Evolutionary conservation across 2,888 invertebrate genomes (phyloP), one percentile per base, ranked within the genome.

Genomic region (Mesorhabditis belari): DNA sequence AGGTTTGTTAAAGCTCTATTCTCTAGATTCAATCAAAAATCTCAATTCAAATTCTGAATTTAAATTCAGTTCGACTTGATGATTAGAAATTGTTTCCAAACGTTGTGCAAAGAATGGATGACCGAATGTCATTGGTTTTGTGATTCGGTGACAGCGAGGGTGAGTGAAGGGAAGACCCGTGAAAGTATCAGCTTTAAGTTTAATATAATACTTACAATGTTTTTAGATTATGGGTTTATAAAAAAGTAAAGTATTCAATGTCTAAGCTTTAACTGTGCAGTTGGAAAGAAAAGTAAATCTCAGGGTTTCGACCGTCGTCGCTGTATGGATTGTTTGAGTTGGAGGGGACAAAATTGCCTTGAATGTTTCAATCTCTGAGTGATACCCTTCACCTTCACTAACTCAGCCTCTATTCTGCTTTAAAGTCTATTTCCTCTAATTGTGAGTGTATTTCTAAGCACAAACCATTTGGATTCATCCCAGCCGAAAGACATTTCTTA

Each of bases 121-220:
- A 64, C 72, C 21, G 76, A 76, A 29, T 76, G 75, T 58, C 75
- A 75, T 55, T 76, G 74, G 75, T 72, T 64, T 60, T 76, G 76
- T 53, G 76, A 76, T 60, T 63, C 72, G 35, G 58, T 69, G 26
- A 75, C 75, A 70, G 71, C 70, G 62, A 63, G 59, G 35, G 74
- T 74, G 21, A 63, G 64, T 61, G 60, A 35, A 21, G n/a, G n/a
- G n/a, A n/a, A n/a, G n/a, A n/a, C n/a, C n/a, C n/a, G n/a, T n/a
- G n/a, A n/a, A n/a, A n/a, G n/a, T n/a, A n/a, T n/a, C n/a, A n/a
- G n/a, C n/a, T n/a, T n/a, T n/a, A n/a, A n/a, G n/a, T n/a, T n/a
- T n/a, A n/a, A n/a, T n/a, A n/a, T n/a, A n/a, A n/a, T n/a, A n/a
- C 44, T 35, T 9, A n/a, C 44, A 35, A 35, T 9, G 44, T n/a